phyloP scores from a whole-genome alignment of 1,140 invertebrate species.

The Macrotrachela quadricornifera region DNA sequence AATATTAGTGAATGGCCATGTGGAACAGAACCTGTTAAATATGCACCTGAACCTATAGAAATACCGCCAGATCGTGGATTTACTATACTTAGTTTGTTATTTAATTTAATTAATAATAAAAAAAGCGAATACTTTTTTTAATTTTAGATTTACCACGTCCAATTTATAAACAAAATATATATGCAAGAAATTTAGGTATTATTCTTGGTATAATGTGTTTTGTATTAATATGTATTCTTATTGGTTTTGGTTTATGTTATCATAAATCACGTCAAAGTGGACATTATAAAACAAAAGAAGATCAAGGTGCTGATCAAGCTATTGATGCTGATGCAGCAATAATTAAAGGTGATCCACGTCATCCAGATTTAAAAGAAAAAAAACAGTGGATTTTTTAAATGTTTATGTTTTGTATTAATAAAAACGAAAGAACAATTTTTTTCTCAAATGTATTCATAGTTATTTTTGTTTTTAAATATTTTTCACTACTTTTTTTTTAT shows the following conservation, averaged over 20 bases:
- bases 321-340: conserved; percentile 68
- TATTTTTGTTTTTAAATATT: too few relatives aligned
- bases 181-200: too few relatives aligned
- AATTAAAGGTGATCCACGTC: conserved; percentile 62
- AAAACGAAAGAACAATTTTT: too few relatives aligned
- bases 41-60: conserved; percentile 58
- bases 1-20: conserved; percentile 57
- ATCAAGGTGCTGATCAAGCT: conserved; percentile 63
- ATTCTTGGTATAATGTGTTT: too few relatives aligned
- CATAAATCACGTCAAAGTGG: conserved; percentile 36
- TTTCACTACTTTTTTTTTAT: too few relatives aligned
- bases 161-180: too few relatives aligned
- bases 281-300: conserved; percentile 74
- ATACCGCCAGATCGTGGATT: conserved; percentile 39
- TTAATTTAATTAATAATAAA: too few relatives aligned
- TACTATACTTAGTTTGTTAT: too few relatives aligned
- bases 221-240: background rate
- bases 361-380: conserved; percentile 58
- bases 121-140: background rate
- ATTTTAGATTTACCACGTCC: too few relatives aligned
- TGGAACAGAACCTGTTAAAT: conserved; percentile 69
- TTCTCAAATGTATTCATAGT: too few relatives aligned
- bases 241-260: background rate
- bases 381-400: conserved; percentile 55
- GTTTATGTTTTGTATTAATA: too few relatives aligned